These are phyloP conservation scores for Herpailurus yagouaroundi DNA, from an alignment of 2,113 vertebrate species.

Conservation along the genomic window DNA sequence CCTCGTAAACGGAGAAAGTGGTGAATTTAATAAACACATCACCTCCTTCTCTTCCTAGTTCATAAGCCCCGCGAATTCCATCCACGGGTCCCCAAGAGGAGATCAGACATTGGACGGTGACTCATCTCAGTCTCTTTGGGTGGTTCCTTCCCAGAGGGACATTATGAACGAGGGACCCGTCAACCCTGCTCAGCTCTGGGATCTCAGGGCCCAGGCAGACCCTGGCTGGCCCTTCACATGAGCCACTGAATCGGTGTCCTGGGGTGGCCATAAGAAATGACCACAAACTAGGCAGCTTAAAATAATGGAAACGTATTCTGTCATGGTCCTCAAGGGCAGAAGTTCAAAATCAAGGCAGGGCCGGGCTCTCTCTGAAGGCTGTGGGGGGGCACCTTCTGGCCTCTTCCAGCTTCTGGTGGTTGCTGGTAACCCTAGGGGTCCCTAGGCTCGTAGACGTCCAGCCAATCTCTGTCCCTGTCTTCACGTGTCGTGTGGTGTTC, in stretches of 20 bases:
- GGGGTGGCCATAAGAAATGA: accelerated
- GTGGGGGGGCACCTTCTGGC: accelerated
- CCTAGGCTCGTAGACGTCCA: accelerated
- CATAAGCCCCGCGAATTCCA: neutral
- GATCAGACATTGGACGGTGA: neutral
- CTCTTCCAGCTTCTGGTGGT: neutral
- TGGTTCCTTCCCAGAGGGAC: neutral
- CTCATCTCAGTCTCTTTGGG: neutral
- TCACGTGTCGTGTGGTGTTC: no score
- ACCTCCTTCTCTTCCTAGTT: neutral
- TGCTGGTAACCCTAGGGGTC: accelerated
- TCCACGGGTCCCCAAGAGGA: neutral
- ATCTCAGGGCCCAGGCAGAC: neutral
- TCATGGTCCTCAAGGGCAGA: neutral
- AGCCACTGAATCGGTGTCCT: neutral
- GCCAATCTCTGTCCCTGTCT: neutral
- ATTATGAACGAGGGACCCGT: accelerated
- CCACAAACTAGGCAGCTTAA: neutral
- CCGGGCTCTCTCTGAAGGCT: neutral
- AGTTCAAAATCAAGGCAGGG: neutral
- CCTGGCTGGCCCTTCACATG: accelerated
- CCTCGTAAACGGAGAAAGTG: neutral
- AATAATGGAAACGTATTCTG: neutral
- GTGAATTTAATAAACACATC: neutral
- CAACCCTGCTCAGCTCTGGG: neutral